These are phyloP conservation scores for Cepaea hortensis DNA, from an alignment of 2,888 invertebrate genomes.

Conservation along the genomic window DNA sequence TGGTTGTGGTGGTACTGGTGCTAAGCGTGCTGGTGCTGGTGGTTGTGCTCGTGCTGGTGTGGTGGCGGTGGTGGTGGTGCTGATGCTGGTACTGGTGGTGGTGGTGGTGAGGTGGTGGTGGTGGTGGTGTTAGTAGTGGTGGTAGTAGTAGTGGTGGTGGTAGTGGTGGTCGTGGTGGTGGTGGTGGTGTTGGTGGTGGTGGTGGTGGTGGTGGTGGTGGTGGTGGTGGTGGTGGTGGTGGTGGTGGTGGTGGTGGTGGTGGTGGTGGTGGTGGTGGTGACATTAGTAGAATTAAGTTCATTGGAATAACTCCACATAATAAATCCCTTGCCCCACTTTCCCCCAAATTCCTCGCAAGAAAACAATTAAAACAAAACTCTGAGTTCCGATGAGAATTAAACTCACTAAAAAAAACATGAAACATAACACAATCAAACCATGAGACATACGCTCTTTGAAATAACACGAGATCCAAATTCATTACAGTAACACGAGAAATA, in stretches of 20 bases:
- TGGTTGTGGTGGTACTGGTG: not conserved
- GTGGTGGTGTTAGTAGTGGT: not conserved
- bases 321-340: too few relatives aligned
- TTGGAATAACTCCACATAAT: too few relatives aligned
- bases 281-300: not conserved
- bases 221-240: not conserved
- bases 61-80: not conserved
- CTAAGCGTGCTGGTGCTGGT: not conserved
- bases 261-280: not conserved
- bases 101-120: not conserved
- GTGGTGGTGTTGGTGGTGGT: not conserved
- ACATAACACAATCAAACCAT: too few relatives aligned
- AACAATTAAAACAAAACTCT: too few relatives aligned
- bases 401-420: too few relatives aligned
- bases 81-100: not conserved
- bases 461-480: too few relatives aligned
- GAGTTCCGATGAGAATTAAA: too few relatives aligned
- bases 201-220: constrained; percentile 8
- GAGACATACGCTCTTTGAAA: too few relatives aligned
- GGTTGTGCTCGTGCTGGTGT: not conserved
- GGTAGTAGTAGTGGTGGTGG: too few relatives aligned
- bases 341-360: too few relatives aligned
- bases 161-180: too few relatives aligned
- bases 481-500: too few relatives aligned
- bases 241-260: not conserved